Evolutionary conservation across 2,888 invertebrate species (phyloP).

Genomic region (Aricia artaxerxes): DNA sequence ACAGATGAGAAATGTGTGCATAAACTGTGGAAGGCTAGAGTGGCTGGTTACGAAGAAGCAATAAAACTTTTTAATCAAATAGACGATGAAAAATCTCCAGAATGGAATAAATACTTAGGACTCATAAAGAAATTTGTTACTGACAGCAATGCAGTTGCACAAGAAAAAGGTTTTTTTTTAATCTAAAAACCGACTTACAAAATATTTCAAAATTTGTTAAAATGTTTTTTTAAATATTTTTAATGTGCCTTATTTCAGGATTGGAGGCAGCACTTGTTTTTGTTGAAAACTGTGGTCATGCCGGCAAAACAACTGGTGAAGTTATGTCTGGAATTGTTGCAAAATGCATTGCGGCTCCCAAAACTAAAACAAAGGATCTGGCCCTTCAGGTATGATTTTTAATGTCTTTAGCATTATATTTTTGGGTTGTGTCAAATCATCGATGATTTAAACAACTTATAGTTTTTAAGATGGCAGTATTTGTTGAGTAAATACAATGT

Average conservation of each 20-base stretch:
- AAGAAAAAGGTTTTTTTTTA: constrained; percentile 90
- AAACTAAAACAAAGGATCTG: constrained; percentile 94
- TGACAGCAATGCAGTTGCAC: constrained; percentile 96
- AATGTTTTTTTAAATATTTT: background rate
- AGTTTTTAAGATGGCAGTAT: background rate
- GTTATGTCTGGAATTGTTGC: constrained; percentile 92
- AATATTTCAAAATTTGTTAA: background rate
- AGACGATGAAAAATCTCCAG: constrained; percentile 95
- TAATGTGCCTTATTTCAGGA: constrained; percentile 49
- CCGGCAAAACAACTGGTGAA: constrained; percentile 93
- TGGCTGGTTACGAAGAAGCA: constrained; percentile 96
- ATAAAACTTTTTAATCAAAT: constrained; percentile 92
- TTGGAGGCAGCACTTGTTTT: constrained; percentile 94
- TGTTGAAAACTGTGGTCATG: constrained; percentile 93
- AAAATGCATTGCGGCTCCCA: constrained; percentile 96
- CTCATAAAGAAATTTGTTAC: constrained; percentile 96
- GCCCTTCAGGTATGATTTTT: constrained; percentile 84
- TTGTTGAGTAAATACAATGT: background rate
- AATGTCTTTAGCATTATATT: background rate
- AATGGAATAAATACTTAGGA: constrained; percentile 95
- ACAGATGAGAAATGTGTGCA: constrained; percentile 95
- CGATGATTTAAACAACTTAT: background rate
- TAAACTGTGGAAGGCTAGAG: constrained; percentile 97
- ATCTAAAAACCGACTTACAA: background rate
- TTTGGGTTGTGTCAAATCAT: background rate